Base-by-base conservation (phyloP, 2,888 invertebrate genomes). In the Rhorus exstirpatorius region DNA sequence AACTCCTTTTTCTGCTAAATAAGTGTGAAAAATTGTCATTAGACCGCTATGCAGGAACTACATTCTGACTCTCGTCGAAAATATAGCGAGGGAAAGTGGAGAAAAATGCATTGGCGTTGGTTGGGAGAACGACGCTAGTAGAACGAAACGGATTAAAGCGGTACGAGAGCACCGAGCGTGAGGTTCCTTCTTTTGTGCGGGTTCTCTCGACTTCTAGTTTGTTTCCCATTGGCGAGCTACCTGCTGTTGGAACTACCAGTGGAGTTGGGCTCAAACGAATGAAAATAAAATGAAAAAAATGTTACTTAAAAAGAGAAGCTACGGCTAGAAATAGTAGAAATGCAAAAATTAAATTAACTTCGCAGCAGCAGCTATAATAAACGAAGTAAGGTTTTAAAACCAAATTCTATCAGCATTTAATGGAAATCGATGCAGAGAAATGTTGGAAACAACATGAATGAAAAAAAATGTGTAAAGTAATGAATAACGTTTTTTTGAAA, bases 91-190 rank as follows among this genome's bases (percentile, higher is more conserved):
- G 41, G 65, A 38, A 51, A 14, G 26, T 31, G 26, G 10, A 31
- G 38, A 67, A 72, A 60, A 12, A 26, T 17, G 21, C 17, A 26
- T 26, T 12, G 3, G 38, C 21, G 41, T 58, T 74, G 14, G 21
- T 63, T 21, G 31, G 14, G 61, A 46, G 46, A 65, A 21, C 21
- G 65, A 70, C 38, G 31, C 70, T 26, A 51, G 65, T 55, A n/a
- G 44, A n/a, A 53, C 67, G 67, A 77, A 51, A 67, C 67, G 61
- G 72, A 81, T 81, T 77, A 77, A 81, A 81, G 81, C 72, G n/a
- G 24, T 51, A 31, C 38, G 41, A 55, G 61, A 31, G 61, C 68
- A 44, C 49, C 31, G 51, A 61, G 53, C 53, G 61, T 68, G 35
- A 61, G 61, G 46, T 46, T 68, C 31, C 35, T 68, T 72, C 68